A percentile compares a stretch with the other conserved stretches of the same genome.
Conservation (phyloP, 2,888 invertebrate species). For the Germaria angustata region DNA sequence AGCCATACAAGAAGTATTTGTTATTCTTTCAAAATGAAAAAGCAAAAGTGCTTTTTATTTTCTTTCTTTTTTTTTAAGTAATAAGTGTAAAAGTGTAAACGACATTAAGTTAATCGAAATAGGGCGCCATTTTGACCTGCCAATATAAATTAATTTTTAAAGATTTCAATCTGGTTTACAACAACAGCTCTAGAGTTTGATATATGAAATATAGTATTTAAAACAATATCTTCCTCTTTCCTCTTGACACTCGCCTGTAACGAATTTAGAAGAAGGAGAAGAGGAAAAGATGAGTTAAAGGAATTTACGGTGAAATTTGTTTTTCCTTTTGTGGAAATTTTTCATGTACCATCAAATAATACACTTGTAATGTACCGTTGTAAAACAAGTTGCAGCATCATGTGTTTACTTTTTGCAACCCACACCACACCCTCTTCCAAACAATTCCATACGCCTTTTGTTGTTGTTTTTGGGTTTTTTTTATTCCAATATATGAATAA, state of each 20-base stretch:
- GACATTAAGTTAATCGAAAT: not conserved
- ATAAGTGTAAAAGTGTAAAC: not conserved
- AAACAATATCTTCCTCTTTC: not conserved
- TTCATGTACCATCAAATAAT: conserved; percentile 26
- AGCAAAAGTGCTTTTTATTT: not conserved
- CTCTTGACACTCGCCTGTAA: not conserved
- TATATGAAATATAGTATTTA: too few species aligned
- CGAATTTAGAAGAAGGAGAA: not conserved
- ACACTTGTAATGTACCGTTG: conserved; percentile 63
- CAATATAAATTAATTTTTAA: not conserved
- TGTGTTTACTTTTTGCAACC: conserved; percentile 43
- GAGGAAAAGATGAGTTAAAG: not conserved
- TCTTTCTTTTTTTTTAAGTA: too few species aligned
- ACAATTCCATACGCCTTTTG: conserved; percentile 9
- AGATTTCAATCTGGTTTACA: not conserved
- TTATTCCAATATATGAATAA: conserved; percentile 63
- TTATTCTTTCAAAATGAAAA: not conserved
- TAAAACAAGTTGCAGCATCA: conserved; percentile 62
- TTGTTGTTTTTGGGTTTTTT: conserved; percentile 18
- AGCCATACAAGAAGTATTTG: not conserved
- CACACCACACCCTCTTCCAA: not conserved
- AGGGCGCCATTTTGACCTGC: conserved; percentile 8
- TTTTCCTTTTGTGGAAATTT: not conserved
- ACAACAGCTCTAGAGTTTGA: too few species aligned
- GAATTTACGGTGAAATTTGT: conserved; percentile 1